Base-by-base conservation (phyloP, 2,113 vertebrate genomes). In the Alethe diademata region DNA sequence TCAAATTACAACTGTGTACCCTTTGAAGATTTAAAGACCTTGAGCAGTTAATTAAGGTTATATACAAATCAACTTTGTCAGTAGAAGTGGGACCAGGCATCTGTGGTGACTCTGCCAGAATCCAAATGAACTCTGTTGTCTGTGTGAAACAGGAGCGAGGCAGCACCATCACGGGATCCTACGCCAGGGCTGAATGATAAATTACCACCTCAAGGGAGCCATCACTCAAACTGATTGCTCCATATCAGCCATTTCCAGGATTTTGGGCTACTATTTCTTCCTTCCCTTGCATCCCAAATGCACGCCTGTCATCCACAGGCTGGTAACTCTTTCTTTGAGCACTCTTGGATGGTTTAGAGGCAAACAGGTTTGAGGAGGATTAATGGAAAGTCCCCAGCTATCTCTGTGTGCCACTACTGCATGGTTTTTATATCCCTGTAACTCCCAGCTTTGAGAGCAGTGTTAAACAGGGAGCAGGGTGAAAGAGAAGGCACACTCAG, bases 141-240 rank as follows among this genome's bases (percentile, higher is more conserved):
- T 97, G 64, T 78, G 47, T 91, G 87, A 96, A 97, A 95, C n/a
- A 91, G 78, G 71, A 83, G 74, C 79, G 64, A 88, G 92, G 88
- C 79, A 82, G 85, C 64, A 81, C 70, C 64, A 87, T 11, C 79
- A 71, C 3, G 58, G 85, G 53, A 98, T 97, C 85, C 95, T 67
- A 14, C 88, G 96, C 96, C 94, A 97, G 97, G 96, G 91, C 97
- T 97, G 97, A 97, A 98, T 98, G 98, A 98, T 97, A 98, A 98
- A 98, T 98, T 97, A 98, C 97, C 88, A 98, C 97, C 98, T 98
- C 97, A 62, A 97, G 98, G 98, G 98, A 98, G 96, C 88, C 98
- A 98, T 98, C 98, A 97, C 95, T 99, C 98, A 98, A 97, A 98
- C 97, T 98, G 98, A 98, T 97, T 98, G 97, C 95, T 98, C 91